Conservation (phyloP, 2,888 invertebrate genomes). For the Macropis europaea region DNA sequence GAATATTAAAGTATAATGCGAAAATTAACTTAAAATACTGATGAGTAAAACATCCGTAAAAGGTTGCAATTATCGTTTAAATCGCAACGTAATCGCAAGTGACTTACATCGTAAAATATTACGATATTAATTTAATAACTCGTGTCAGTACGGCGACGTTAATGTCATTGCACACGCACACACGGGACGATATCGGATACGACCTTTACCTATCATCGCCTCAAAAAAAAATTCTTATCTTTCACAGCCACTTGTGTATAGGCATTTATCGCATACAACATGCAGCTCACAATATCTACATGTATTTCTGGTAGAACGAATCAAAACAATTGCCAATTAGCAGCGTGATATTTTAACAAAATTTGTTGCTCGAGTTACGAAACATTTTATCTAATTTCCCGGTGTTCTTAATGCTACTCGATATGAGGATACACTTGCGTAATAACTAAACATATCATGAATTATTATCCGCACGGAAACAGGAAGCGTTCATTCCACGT, state of each 20-base stretch:
- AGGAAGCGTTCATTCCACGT: neutral
- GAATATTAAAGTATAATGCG: too few species aligned
- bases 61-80: too few species aligned
- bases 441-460: neutral
- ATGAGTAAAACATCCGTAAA: too few species aligned
- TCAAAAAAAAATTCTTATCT: conserved; percentile 10
- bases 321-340: neutral
- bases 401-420: neutral
- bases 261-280: neutral
- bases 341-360: neutral
- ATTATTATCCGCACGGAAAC: neutral
- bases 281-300: neutral
- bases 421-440: too few species aligned
- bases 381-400: neutral
- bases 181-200: neutral
- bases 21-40: too few species aligned
- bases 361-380: neutral
- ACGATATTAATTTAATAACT: conserved; percentile 28
- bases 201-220: conserved; percentile 26
- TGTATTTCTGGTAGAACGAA: neutral
- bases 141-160: neutral
- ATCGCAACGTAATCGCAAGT: neutral
- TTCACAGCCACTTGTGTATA: neutral
- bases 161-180: neutral
- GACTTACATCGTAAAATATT: neutral